These are phyloP conservation scores for Rhadinocentrus ornatus DNA, from an alignment of 2,797 vertebrate species.

Conservation along the genomic window DNA sequence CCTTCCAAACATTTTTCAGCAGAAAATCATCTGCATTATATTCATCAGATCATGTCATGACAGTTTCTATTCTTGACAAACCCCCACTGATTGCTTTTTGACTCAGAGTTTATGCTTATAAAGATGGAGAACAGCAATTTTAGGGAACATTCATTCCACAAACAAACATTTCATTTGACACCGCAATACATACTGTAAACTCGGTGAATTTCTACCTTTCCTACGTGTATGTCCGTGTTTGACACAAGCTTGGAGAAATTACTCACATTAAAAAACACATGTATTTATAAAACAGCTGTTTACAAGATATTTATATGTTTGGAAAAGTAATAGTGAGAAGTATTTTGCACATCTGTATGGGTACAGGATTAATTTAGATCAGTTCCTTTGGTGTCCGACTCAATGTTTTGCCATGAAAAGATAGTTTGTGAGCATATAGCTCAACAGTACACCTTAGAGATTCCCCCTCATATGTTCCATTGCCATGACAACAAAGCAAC, in stretches of 20 bases:
- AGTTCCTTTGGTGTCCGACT: background rate
- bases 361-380: background rate
- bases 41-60: constrained; percentile 2
- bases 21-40: constrained; percentile 6
- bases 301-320: constrained; percentile 18
- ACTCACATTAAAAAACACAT: background rate
- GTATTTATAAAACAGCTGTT: constrained; percentile 1
- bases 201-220: background rate
- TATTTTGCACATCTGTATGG: background rate
- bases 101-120: background rate
- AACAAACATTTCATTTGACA: background rate
- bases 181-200: background rate
- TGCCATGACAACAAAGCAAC: background rate
- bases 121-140: constrained; percentile 2
- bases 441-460: background rate
- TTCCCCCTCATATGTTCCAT: background rate
- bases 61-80: constrained; percentile 36
- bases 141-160: constrained; percentile 35
- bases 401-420: background rate
- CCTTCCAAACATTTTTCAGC: background rate
- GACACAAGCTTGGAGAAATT: background rate
- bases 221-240: background rate
- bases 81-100: constrained; percentile 17
- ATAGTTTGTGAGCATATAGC: background rate
- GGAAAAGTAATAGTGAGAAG: background rate